phyloP scores from a whole-genome alignment of 2,113 vertebrate genomes.

The Ageneiosus marmoratus region DNA sequence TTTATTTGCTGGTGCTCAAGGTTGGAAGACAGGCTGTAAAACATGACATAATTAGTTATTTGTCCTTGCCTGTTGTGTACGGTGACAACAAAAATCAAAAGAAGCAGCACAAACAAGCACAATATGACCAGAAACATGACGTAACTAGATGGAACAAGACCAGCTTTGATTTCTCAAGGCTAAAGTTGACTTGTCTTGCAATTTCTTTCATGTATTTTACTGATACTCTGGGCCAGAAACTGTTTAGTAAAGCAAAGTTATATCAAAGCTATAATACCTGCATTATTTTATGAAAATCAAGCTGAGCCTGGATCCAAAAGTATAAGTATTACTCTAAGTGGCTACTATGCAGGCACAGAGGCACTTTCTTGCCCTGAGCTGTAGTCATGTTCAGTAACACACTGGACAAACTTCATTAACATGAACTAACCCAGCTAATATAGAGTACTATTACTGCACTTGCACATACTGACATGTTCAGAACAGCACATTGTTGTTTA shows the following conservation, averaged over 20 bases:
- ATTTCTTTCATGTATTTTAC: not conserved
- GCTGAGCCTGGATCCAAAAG: constrained; percentile 36
- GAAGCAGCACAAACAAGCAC: not conserved
- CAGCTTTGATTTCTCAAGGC: not conserved
- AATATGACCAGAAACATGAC: not conserved
- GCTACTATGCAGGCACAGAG: not conserved
- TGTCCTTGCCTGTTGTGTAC: not conserved
- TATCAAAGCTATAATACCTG: not conserved
- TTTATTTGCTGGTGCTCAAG: not conserved
- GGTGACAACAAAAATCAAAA: not conserved
- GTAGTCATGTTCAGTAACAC: not conserved
- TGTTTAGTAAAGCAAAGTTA: not conserved
- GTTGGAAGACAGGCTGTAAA: not conserved
- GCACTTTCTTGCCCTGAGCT: not conserved
- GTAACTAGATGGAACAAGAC: not conserved
- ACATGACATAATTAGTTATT: not conserved
- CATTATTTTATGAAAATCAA: not conserved
- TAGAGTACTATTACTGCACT: not conserved
- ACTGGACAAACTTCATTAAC: not conserved
- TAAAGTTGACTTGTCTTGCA: not conserved
- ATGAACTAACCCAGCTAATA: not conserved
- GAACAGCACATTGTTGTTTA: not conserved
- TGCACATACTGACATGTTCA: not conserved
- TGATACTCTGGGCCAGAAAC: not conserved
- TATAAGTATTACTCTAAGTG: constrained; percentile 26